phyloP scores from a whole-genome alignment of 2,113 vertebrate species.

The Fukomys damarensis region DNA sequence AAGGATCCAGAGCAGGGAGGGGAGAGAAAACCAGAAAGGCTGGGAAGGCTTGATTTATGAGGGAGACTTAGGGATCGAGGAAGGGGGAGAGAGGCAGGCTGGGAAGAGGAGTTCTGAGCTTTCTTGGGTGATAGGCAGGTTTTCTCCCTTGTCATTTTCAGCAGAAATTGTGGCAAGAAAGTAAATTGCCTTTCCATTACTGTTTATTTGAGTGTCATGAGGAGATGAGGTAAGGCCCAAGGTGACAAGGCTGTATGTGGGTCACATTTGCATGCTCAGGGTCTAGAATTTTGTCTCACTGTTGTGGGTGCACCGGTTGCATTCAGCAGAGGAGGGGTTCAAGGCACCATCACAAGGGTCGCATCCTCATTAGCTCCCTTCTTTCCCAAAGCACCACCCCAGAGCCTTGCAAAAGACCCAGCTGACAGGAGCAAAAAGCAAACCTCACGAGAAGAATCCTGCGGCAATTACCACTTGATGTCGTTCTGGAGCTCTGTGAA shows the following conservation, averaged over 20 bases:
- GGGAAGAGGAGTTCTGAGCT: background rate
- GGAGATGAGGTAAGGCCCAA: conserved; percentile 18
- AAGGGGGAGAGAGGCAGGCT: background rate
- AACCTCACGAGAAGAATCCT: conserved; percentile 67
- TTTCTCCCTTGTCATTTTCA: background rate
- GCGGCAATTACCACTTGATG: conserved; percentile 78
- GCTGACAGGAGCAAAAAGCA: conserved; percentile 49
- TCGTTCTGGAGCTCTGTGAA: conserved; percentile 65
- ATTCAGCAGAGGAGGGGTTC: background rate
- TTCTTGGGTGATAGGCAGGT: background rate
- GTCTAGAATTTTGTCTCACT: background rate
- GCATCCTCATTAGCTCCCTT: background rate
- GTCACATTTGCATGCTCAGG: background rate
- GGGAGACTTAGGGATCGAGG: background rate
- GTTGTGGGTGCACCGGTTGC: no score
- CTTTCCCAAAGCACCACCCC: no score
- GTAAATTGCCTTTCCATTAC: background rate
- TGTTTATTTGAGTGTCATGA: conserved; percentile 18
- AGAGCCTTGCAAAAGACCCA: background rate
- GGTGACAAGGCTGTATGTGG: background rate
- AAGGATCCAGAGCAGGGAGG: background rate
- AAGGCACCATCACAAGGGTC: accelerated
- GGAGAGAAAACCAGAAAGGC: background rate
- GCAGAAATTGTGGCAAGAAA: background rate
- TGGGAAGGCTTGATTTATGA: background rate